Evolutionary conservation across 2,797 vertebrate genomes (phyloP).

Genomic region (Furcifer pardalis): DNA sequence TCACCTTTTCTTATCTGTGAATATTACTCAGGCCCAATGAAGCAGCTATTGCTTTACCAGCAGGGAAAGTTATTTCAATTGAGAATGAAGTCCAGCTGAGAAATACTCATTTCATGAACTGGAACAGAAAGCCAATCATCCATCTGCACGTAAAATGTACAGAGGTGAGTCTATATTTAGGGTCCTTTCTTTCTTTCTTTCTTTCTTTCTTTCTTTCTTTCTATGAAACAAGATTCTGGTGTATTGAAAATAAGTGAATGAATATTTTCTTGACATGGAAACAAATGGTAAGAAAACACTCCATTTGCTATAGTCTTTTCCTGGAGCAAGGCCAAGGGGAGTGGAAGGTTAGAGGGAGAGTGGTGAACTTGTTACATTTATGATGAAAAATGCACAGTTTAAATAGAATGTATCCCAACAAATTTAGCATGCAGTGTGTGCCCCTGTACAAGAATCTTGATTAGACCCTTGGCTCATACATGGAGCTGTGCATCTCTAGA

Average conservation of each 20-base stretch:
- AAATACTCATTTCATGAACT: constrained; percentile 17
- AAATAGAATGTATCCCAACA: neutral
- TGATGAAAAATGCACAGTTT: constrained; percentile 9
- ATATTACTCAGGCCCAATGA: neutral
- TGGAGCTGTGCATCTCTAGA: neutral
- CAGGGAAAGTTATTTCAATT: constrained; percentile 49
- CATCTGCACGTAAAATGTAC: neutral
- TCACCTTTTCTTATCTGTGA: constrained; percentile 1
- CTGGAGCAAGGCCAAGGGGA: neutral
- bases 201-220: neutral
- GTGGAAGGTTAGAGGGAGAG: neutral
- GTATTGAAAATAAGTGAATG: neutral
- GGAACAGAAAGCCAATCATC: constrained; percentile 34
- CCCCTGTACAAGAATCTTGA: constrained; percentile 5
- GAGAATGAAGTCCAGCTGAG: constrained; percentile 4
- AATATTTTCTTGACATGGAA: neutral
- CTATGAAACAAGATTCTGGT: neutral
- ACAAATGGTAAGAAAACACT: neutral
- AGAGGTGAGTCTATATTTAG: neutral
- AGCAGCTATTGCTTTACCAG: neutral
- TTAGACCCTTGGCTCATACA: neutral
- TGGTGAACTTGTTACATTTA: neutral
- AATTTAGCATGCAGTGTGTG: constrained; percentile 22
- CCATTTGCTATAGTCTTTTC: neutral
- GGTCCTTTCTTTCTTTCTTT: no score